These are phyloP conservation scores for Bufo bufo DNA, from an alignment of 2,113 vertebrate genomes.

Conservation along the genomic window DNA sequence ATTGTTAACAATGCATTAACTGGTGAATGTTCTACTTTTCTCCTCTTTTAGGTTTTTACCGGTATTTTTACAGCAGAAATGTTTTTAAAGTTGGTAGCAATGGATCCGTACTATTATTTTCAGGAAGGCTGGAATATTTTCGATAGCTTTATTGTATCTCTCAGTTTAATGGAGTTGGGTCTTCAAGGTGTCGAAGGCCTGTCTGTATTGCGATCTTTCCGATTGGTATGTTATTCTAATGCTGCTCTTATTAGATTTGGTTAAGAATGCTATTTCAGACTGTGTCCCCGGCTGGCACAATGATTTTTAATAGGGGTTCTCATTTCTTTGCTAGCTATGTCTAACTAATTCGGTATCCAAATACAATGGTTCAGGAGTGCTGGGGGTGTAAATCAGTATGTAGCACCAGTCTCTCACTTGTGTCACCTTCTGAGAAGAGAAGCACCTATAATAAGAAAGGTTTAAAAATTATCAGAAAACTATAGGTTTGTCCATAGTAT, in stretches of 20 bases:
- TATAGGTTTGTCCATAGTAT: no score
- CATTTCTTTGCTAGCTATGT: neutral
- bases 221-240: constrained; percentile 82
- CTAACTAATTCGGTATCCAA: no score
- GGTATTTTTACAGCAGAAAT: constrained; percentile 98
- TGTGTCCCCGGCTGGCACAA: neutral
- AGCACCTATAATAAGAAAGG: no score
- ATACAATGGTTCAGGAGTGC: no score
- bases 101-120: constrained; percentile 99
- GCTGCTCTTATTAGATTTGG: neutral
- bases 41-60: constrained; percentile 87
- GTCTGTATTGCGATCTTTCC: constrained; percentile 96
- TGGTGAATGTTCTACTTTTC: neutral
- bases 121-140: constrained; percentile 99
- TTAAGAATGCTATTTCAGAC: neutral
- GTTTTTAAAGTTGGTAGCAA: constrained; percentile 95
- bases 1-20: no score
- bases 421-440: no score
- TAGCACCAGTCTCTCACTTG: no score
- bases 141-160: constrained; percentile 95
- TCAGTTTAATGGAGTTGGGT: constrained; percentile 94
- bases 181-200: constrained; percentile 94
- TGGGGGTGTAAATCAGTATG: no score
- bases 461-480: no score
- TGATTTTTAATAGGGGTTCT: constrained; percentile 36